These are phyloP conservation scores for Caenorhabditis sp. DNA, from an alignment of 2,888 invertebrate genomes.

Conservation along the genomic window DNA sequence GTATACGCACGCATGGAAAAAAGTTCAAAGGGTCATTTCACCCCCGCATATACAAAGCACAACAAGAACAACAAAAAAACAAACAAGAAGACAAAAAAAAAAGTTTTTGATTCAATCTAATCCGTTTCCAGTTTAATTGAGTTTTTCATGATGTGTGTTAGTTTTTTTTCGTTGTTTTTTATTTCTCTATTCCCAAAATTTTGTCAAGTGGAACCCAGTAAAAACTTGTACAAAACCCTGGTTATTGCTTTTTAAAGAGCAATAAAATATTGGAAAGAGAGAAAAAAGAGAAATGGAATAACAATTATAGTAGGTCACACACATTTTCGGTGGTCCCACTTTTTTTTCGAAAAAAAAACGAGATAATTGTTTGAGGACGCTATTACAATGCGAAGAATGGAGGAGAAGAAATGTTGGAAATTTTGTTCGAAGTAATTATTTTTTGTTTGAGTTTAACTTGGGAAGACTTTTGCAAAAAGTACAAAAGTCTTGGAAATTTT, in stretches of 20 bases:
- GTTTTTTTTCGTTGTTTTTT: neutral
- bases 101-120: neutral
- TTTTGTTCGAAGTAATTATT: neutral
- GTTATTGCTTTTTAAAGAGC: neutral
- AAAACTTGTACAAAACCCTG: neutral
- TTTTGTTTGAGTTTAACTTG: neutral
- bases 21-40: neutral
- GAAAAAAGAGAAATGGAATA: too few species aligned
- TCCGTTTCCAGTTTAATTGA: conserved; percentile 4
- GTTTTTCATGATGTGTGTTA: conserved; percentile 1
- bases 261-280: neutral
- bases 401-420: neutral
- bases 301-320: neutral
- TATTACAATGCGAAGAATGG: neutral
- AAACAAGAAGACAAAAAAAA: neutral
- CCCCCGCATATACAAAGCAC: neutral
- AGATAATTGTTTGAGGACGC: neutral
- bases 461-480: neutral
- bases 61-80: neutral
- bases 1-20: too few species aligned
- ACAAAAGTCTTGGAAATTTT: neutral
- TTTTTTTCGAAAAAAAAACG: neutral
- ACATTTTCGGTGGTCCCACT: neutral
- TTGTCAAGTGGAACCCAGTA: neutral
- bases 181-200: neutral